Evolutionary conservation across 2,797 vertebrate genomes (phyloP).

Genomic region (Euphonia xanthogaster): DNA sequence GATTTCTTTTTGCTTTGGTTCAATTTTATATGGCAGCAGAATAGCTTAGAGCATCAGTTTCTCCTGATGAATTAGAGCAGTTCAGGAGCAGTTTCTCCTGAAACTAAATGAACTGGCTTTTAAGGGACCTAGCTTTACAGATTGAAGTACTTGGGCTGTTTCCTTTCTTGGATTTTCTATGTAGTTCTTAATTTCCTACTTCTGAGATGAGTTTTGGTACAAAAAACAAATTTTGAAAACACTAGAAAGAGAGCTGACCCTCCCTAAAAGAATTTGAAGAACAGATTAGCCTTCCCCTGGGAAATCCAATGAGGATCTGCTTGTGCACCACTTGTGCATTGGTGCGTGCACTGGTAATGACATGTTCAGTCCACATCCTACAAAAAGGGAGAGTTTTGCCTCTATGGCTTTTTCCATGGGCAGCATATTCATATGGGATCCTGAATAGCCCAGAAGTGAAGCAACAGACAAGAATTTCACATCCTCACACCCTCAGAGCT

Average conservation of each 20-base stretch:
- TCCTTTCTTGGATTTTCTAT: neutral
- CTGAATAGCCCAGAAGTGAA: neutral
- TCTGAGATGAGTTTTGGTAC: neutral
- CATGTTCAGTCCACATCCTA: fast-evolving
- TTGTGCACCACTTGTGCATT: neutral
- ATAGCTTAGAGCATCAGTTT: neutral
- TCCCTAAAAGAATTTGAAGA: neutral
- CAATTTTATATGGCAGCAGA: neutral
- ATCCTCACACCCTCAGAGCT: neutral
- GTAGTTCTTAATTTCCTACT: neutral
- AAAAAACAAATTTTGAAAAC: neutral
- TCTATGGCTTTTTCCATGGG: neutral
- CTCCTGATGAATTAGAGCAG: too few species aligned
- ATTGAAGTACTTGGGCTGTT: neutral
- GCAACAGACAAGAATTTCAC: neutral
- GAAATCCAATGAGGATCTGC: fast-evolving
- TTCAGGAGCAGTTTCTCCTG: too few species aligned
- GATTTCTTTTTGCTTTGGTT: neutral
- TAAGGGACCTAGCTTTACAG: neutral
- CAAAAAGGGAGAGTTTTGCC: neutral
- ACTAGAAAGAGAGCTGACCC: neutral
- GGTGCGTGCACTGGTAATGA: fast-evolving
- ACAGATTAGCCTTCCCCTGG: neutral
- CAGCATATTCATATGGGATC: neutral
- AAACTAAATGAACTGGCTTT: neutral